Percentiles rank a stretch among this genome's conserved stretches.
Evolutionary conservation across 2,113 vertebrate species (phyloP).

Genomic region (Zosterops japonicus): DNA sequence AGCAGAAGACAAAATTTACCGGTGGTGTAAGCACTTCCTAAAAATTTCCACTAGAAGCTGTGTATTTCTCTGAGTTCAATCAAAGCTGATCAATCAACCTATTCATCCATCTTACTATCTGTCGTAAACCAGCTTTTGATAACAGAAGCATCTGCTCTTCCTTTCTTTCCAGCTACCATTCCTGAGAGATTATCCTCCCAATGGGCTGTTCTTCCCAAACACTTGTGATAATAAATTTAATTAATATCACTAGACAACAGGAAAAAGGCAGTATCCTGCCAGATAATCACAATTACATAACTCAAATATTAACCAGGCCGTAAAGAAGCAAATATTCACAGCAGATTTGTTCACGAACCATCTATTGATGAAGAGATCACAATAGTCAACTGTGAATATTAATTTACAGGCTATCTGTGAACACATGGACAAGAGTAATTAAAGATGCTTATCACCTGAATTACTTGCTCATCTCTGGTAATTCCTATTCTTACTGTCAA

Average conservation of each 20-base stretch:
- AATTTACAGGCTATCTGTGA: neutral
- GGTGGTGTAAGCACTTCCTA: neutral
- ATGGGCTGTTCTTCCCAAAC: neutral
- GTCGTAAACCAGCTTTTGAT: neutral
- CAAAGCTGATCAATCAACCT: neutral
- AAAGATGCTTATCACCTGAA: slow-evolving; percentile 11
- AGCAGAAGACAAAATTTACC: neutral
- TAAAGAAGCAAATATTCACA: neutral
- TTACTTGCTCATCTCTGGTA: neutral
- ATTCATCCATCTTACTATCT: neutral
- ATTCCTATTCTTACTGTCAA: neutral
- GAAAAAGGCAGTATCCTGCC: neutral
- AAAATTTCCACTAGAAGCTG: neutral
- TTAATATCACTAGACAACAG: neutral
- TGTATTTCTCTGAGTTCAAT: neutral
- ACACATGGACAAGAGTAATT: neutral
- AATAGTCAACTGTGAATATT: neutral
- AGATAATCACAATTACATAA: neutral
- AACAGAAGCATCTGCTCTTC: neutral
- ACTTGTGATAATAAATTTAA: neutral
- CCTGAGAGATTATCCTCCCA: neutral
- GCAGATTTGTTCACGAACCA: neutral
- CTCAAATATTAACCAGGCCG: neutral
- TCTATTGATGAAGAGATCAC: neutral
- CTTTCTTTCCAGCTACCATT: neutral